Conservation (phyloP, 2,113 vertebrate species). For the Forbesichthys agassizii region DNA sequence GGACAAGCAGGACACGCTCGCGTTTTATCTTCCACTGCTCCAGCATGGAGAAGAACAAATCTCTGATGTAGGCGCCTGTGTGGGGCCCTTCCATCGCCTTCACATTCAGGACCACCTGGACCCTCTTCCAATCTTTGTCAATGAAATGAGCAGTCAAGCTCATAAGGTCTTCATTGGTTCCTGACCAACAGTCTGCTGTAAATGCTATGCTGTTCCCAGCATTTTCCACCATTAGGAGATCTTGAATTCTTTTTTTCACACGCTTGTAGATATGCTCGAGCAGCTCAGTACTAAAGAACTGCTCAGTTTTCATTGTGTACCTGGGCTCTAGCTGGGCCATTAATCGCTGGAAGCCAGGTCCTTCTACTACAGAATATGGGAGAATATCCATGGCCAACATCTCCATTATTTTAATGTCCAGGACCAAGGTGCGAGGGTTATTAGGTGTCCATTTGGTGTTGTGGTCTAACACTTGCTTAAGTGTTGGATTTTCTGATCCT, state of each 20-base stretch:
- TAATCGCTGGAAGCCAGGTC: background rate
- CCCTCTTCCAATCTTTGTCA: background rate
- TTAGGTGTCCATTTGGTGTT: background rate
- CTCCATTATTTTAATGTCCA: slow-evolving; percentile 16
- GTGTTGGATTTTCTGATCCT: background rate
- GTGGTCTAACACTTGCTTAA: background rate
- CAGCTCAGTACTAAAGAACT: background rate
- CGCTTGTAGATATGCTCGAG: background rate
- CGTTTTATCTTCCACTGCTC: slow-evolving; percentile 7
- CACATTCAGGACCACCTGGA: slow-evolving; percentile 6
- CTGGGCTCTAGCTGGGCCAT: slow-evolving; percentile 12
- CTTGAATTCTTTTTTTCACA: background rate
- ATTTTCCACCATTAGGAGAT: background rate
- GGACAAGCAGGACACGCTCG: slow-evolving; percentile 15
- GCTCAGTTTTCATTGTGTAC: slow-evolving; percentile 1
- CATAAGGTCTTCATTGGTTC: background rate
- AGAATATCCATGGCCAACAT: slow-evolving; percentile 17
- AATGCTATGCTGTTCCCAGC: background rate
- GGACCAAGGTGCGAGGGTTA: background rate
- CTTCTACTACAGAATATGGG: slow-evolving; percentile 1
- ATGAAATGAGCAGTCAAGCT: slow-evolving; percentile 19
- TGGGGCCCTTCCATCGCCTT: background rate
- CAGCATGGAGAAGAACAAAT: slow-evolving; percentile 4
- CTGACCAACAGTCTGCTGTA: slow-evolving; percentile 1
- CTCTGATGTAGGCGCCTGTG: slow-evolving; percentile 5